These are phyloP conservation scores for Gadus macrocephalus DNA, from an alignment of 2,113 vertebrate species.

Conservation along the genomic window DNA sequence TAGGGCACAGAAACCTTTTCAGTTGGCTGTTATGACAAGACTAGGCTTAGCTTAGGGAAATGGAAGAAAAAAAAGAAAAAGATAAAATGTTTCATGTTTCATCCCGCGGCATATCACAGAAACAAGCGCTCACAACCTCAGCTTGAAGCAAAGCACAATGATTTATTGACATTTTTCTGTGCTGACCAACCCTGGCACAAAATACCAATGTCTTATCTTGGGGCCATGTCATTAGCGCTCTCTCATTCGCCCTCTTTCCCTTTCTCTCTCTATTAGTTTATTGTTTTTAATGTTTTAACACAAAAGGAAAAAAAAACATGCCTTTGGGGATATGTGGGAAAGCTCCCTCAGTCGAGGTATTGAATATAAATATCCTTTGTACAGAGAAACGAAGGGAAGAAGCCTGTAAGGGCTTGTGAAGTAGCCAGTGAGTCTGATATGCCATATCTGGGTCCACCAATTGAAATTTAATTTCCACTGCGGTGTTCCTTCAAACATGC, in stretches of 20 bases:
- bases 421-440: conserved; percentile 26
- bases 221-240: neutral
- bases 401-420: conserved; percentile 17
- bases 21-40: conserved; percentile 43
- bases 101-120: conserved; percentile 41
- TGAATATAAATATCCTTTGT: no score
- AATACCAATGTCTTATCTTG: conserved; percentile 16
- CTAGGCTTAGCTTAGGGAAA: conserved; percentile 50
- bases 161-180: conserved; percentile 70
- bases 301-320: no score
- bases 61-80: conserved; percentile 37
- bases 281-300: no score
- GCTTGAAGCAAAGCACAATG: conserved; percentile 46
- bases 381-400: neutral
- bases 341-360: no score
- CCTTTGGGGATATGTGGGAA: no score
- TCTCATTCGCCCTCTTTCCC: neutral
- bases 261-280: no score
- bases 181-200: conserved; percentile 44
- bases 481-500: conserved; percentile 14
- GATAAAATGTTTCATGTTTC: conserved; percentile 34
- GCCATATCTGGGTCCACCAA: conserved; percentile 25
- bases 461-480: conserved; percentile 42
- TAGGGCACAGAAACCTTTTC: conserved; percentile 41
- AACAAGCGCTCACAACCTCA: conserved; percentile 38